Base-by-base conservation (phyloP, 2,888 invertebrate species). In the Drosophila mayaguana region DNA sequence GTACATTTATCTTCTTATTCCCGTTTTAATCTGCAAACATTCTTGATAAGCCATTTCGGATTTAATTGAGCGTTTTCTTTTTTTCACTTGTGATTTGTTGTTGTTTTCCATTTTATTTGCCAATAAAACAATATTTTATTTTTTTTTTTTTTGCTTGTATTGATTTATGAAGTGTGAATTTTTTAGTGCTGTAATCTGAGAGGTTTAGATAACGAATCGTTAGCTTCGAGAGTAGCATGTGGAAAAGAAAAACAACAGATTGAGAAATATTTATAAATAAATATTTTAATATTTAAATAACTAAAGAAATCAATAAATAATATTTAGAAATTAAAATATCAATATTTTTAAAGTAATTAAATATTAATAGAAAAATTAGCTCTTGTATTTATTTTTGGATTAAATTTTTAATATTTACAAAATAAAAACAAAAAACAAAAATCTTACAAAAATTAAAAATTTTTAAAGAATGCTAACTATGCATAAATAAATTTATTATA, bases 141-240 rank as follows among this genome's bases (percentile, higher is more conserved):
- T 51, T 53, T 22, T 25, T 16, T 2, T 12, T 14, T 34, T 34
- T 28, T 28, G 8, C 14, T 22, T 16, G 1, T n/a, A 18, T 38
- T 51, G 48, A 64, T 59, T 59, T 72, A 50, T 73, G 22, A 65
- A 34, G 34, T 57, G 43, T 16, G 8, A 22, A 22, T 45, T 22
- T 34, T 34, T 16, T 34, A 18, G 18, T 18, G 40, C 28, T 18
- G 7, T 28, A 54, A 40, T 40, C 25, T 40, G 43, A 7, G 34
- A 25, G 46, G 5, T 11, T 46, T 9, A 16, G 45, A 22, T 45
- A 22, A 25, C 4, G 22, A 14, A 7, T 22, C 14, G 22, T 14
- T 6, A 22, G 22, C 22, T 22, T 0, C 6, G 12, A 11, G 6
- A 14, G 6, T 11, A 14, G 14, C 43, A 45, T 22, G 14, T 22